Percentiles rank a stretch among this genome's conserved stretches.
Conservation (phyloP, 2,888 invertebrate genomes). For the Lagria hirta region DNA sequence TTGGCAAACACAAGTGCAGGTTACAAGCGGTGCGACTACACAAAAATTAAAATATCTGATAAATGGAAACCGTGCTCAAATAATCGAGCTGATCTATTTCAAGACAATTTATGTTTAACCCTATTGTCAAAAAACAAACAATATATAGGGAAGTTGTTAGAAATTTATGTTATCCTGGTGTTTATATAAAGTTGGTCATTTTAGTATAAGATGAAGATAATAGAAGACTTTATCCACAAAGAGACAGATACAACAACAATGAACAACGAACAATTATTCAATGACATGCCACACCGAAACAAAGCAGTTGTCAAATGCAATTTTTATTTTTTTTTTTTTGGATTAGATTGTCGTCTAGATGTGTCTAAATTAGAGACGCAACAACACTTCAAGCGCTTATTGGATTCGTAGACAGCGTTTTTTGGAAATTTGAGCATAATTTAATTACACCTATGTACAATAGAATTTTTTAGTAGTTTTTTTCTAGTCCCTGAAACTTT, state of each 20-base stretch:
- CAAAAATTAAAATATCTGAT: conserved; percentile 11
- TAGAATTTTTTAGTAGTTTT: conserved; percentile 1
- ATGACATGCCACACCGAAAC: conserved; percentile 52
- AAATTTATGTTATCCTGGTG: conserved; percentile 37
- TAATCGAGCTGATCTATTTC: conserved; percentile 14
- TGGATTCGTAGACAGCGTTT: conserved; percentile 10
- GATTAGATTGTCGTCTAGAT: conserved; percentile 22
- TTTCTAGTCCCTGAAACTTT: conserved; percentile 2
- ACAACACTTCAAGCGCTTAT: conserved; percentile 8
- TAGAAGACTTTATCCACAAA: conserved; percentile 42
- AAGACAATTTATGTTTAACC: conserved; percentile 1
- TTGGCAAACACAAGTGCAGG: conserved; percentile 27
- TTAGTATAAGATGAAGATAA: conserved; percentile 26
- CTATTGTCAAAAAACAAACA: conserved; percentile 6
- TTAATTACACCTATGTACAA: conserved; percentile 11
- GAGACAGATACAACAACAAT: conserved; percentile 53
- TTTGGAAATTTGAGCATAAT: conserved; percentile 5
- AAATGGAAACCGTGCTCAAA: no score
- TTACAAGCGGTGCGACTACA: conserved; percentile 29
- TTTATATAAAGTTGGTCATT: conserved; percentile 42
- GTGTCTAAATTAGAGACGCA: conserved; percentile 20
- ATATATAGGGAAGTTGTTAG: conserved; percentile 20
- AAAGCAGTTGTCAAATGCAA: conserved; percentile 33
- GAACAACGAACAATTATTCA: conserved; percentile 52
- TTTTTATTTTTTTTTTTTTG: conserved; percentile 13